Base-by-base conservation (phyloP, 2,113 vertebrate species). In the Podarcis cretensis region DNA sequence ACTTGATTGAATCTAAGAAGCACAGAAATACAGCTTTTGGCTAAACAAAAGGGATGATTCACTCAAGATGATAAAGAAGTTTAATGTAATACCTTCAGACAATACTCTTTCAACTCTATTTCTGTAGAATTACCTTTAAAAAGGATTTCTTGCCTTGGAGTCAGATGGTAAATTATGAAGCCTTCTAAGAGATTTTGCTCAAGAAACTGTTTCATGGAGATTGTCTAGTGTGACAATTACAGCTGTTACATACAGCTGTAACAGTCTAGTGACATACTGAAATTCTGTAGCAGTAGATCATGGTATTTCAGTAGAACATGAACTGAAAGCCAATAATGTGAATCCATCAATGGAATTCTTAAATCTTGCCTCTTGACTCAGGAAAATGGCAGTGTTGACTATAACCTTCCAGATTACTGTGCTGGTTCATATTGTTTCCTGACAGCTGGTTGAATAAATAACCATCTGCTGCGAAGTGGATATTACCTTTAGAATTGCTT, bases 361-460 rank as follows among this genome's bases (percentile, higher is more conserved):
- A 87, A 83, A 88, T 83, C 74, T n/a, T 83, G 35, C 71, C 71
- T 54, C 59, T 54, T 59, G 57, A 83, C 73, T 88, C 71, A 68
- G 37, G 81, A 66, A 88, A 88, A 83, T 83, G 18, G 69, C 79
- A 63, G n/a, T 27, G 37, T 76, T 76, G 57, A n/a, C 66, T 25
- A 23, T 74, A 48, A 84, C 85, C 59, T 66, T 30, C 43, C 66
- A 90, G n/a, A 63, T 69, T 85, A 85, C 27, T 82, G 48, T 65
- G 32, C 6, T 76, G 7, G 88, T 2, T 57, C 30, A 9, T 16
- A 2, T n/a, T 85, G 37, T 89, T 20, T 83, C 88, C 57, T 87
- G 74, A 89, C 86, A 93, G n/a, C 9, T 86, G 35, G 63, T 48
- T 76, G 82, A 81, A 80, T 84, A 21, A 90, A 85, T 87, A 90